Conservation (phyloP, 92 coral and sea anemone genomes). For the Zoanthus sociatus region DNA sequence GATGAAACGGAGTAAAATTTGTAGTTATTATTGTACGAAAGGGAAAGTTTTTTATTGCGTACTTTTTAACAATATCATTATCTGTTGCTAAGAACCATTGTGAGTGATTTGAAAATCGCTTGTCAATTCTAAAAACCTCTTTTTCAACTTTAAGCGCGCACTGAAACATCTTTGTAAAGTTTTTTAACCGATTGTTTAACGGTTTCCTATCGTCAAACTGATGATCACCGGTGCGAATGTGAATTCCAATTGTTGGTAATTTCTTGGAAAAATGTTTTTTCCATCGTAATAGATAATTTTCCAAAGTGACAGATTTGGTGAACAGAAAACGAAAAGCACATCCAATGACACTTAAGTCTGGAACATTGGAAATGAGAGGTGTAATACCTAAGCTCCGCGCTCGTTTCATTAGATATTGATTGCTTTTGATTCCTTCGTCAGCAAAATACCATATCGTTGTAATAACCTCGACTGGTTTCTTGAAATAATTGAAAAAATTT, state of each 20-base stretch:
- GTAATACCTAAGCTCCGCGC: constrained; percentile 70
- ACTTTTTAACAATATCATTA: constrained; percentile 66
- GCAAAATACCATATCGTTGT: constrained; percentile 92
- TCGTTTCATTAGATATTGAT: constrained; percentile 72
- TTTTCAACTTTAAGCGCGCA: constrained; percentile 81
- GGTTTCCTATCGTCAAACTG: constrained; percentile 75
- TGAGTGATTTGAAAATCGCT: constrained; percentile 24
- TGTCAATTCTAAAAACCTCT: constrained; percentile 34
- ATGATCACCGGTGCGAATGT: constrained; percentile 84
- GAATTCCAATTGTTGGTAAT: constrained; percentile 78
- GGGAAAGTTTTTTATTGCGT: constrained; percentile 66
- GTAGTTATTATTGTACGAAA: constrained; percentile 71
- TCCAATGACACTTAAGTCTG: constrained; percentile 73
- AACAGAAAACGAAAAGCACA: constrained; percentile 92
- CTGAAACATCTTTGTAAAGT: constrained; percentile 60
- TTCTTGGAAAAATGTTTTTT: constrained; percentile 46
- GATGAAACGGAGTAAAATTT: constrained; percentile 74
- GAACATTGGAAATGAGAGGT: constrained; percentile 66
- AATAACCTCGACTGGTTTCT: constrained; percentile 70
- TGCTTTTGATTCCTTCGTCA: constrained; percentile 71
- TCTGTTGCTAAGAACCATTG: constrained; percentile 94
- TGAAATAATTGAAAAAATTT: constrained; percentile 67
- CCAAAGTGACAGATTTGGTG: constrained; percentile 69
- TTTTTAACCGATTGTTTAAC: constrained; percentile 57
- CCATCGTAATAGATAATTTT: constrained; percentile 56